phyloP scores from a whole-genome alignment of 2,888 invertebrate species.

The Antheraea yamamai region DNA sequence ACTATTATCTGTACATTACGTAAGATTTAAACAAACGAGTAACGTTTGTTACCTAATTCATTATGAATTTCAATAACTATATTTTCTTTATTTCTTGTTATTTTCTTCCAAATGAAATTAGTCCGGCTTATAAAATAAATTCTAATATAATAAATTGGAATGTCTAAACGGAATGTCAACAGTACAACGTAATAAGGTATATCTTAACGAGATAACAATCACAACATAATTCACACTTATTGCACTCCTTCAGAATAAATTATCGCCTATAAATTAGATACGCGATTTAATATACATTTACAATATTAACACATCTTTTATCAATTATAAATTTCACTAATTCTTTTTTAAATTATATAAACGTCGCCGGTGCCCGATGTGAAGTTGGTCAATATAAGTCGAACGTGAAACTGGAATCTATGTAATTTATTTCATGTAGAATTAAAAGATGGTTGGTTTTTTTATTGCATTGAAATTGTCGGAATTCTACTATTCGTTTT shows the following conservation, averaged over 20 bases:
- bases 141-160: constrained; percentile 49
- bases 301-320: constrained; percentile 77
- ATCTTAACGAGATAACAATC: constrained; percentile 72
- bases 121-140: constrained; percentile 15
- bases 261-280: constrained; percentile 71
- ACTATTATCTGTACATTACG: not conserved
- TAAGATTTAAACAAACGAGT: not conserved
- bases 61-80: constrained; percentile 7
- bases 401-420: constrained; percentile 58
- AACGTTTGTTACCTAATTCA: not conserved
- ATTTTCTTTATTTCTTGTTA: not conserved
- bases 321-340: constrained; percentile 80
- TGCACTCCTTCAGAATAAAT: constrained; percentile 80
- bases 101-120: not conserved
- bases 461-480: not conserved
- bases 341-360: constrained; percentile 52
- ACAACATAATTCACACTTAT: constrained; percentile 80
- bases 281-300: constrained; percentile 78
- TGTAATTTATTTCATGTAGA: constrained; percentile 46
- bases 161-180: constrained; percentile 72
- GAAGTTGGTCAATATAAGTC: constrained; percentile 51
- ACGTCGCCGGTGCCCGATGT: constrained; percentile 57
- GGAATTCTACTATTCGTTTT: not conserved
- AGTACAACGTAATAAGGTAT: constrained; percentile 61
- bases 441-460: not conserved